Percentiles rank a stretch among this genome's conserved stretches.
Evolutionary conservation across 1,140 invertebrate species (phyloP).

Genomic region (Apolygus lucorum): DNA sequence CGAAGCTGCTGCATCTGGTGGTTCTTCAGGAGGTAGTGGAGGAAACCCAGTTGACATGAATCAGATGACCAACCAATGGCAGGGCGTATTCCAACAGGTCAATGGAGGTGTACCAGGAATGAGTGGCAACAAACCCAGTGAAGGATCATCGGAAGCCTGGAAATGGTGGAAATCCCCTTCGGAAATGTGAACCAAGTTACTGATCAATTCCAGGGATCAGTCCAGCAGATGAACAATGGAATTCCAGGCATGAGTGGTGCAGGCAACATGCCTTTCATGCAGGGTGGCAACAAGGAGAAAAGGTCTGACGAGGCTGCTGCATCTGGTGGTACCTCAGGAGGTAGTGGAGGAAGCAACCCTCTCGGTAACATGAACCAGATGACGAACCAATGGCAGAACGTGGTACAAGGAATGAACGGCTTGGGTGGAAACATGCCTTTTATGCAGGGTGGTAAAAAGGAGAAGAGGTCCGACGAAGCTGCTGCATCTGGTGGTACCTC

Average conservation of each 20-base stretch:
- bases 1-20: background rate
- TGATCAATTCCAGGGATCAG: background rate
- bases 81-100: background rate
- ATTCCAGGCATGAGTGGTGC: background rate
- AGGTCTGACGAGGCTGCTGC: background rate
- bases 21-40: background rate
- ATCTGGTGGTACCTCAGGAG: background rate
- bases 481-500: background rate
- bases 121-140: background rate
- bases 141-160: no score
- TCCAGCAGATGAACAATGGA: background rate
- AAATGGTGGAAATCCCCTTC: no score
- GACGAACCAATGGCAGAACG: background rate
- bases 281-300: background rate
- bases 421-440: conserved; percentile 6
- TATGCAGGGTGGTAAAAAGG: background rate
- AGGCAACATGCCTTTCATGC: background rate
- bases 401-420: background rate
- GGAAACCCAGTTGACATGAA: background rate
- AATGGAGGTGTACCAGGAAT: background rate
- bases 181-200: background rate
- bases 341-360: background rate
- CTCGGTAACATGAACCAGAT: background rate
- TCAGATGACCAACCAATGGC: background rate
- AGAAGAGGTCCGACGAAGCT: background rate